A percentile compares a stretch with the other conserved stretches of the same genome.
These are phyloP conservation scores for Cerastis rubricosa DNA, from an alignment of 2,888 invertebrate genomes.

Conservation along the genomic window DNA sequence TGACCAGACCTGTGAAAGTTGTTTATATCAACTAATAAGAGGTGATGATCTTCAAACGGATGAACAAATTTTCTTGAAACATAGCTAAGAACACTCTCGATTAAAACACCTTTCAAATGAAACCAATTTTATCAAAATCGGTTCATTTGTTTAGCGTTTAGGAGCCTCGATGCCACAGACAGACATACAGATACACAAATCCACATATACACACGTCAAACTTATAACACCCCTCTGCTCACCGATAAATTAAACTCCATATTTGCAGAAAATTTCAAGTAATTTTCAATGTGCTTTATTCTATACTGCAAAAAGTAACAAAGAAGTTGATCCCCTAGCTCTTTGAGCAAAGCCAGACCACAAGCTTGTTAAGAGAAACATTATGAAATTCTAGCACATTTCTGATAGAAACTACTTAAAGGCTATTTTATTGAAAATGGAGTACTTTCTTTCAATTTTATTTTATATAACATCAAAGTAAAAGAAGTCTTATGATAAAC, in stretches of 20 bases:
- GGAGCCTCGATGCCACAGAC: too few species aligned
- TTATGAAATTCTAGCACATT: conserved; percentile 53
- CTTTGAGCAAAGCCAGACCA: conserved; percentile 45
- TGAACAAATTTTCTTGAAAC: too few species aligned
- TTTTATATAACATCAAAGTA: conserved; percentile 44
- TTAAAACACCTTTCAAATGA: too few species aligned
- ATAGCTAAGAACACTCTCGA: too few species aligned
- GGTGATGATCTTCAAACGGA: too few species aligned
- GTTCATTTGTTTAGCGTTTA: too few species aligned
- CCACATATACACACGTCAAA: too few species aligned
- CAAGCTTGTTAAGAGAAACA: conserved; percentile 47
- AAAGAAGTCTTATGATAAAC: conserved; percentile 34
- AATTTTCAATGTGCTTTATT: conserved; percentile 4
- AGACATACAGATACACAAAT: too few species aligned
- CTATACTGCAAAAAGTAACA: conserved; percentile 10
- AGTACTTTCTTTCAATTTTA: conserved; percentile 21
- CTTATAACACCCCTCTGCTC: neutral
- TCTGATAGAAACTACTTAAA: conserved; percentile 34
- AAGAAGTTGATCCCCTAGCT: conserved; percentile 27
- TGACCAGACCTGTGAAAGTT: too few species aligned
- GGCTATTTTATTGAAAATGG: conserved; percentile 51
- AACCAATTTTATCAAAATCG: too few species aligned
- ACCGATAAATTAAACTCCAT: neutral
- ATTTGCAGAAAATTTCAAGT: neutral
- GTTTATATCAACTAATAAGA: too few species aligned